Conservation (phyloP, 2,797 vertebrate genomes). For the Chaunax sp. region DNA sequence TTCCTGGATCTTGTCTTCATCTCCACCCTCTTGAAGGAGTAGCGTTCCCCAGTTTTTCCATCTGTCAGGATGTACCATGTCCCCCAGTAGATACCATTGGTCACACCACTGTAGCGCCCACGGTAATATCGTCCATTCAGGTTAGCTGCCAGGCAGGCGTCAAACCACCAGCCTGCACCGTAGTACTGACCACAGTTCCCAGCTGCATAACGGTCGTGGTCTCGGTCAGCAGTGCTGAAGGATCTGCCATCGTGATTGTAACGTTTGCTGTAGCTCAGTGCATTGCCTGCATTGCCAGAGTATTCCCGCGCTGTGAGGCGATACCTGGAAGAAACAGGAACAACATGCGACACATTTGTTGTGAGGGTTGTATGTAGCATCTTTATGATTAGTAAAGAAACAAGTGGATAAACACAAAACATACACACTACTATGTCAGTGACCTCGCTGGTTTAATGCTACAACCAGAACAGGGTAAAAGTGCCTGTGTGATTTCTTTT, state of each 20-base stretch:
- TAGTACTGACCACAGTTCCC: slow-evolving; percentile 88
- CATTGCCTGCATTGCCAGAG: slow-evolving; percentile 85
- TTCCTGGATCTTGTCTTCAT: slow-evolving; percentile 83
- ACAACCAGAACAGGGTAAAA: too few species aligned
- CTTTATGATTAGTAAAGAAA: background rate
- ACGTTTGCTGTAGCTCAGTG: slow-evolving; percentile 87
- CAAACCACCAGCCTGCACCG: slow-evolving; percentile 89
- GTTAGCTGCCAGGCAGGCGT: slow-evolving; percentile 87
- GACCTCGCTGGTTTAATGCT: background rate
- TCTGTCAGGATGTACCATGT: slow-evolving; percentile 89
- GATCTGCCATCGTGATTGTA: slow-evolving; percentile 87
- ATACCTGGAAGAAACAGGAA: slow-evolving; percentile 70
- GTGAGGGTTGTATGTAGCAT: background rate
- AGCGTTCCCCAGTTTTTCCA: slow-evolving; percentile 83
- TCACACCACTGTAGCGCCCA: slow-evolving; percentile 85
- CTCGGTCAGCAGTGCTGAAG: slow-evolving; percentile 86
- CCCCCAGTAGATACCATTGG: slow-evolving; percentile 88
- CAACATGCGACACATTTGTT: background rate
- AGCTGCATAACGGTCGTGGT: slow-evolving; percentile 83
- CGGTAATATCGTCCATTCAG: slow-evolving; percentile 84
- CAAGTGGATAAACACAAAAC: background rate
- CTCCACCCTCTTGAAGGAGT: slow-evolving; percentile 86
- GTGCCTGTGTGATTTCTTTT: too few species aligned
- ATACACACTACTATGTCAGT: background rate
- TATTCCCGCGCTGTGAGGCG: slow-evolving; percentile 85